These are phyloP conservation scores for Empidonax alnorum DNA, from an alignment of 2,113 vertebrate species.

Conservation along the genomic window DNA sequence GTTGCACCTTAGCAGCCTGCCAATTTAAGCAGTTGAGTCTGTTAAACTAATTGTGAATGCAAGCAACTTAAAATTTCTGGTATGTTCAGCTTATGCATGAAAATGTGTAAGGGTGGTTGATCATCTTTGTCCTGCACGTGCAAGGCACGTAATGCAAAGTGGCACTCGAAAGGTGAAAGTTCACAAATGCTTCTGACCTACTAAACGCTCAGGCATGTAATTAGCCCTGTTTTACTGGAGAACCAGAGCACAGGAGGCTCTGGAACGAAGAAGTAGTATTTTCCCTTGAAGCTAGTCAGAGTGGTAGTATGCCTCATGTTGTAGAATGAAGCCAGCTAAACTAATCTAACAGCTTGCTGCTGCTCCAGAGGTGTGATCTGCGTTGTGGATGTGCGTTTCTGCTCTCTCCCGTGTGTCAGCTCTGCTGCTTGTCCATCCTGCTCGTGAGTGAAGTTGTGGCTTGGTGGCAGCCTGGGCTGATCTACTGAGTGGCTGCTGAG, in stretches of 20 bases:
- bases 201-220: neutral
- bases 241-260: neutral
- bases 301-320: neutral
- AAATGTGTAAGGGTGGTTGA: neutral
- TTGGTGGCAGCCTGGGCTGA: neutral
- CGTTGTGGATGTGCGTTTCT: neutral
- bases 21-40: neutral
- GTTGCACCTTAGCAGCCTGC: neutral
- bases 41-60: neutral
- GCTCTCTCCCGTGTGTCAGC: neutral
- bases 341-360: neutral
- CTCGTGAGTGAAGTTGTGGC: neutral
- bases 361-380: neutral
- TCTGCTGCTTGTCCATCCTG: neutral
- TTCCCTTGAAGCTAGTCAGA: neutral
- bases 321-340: neutral
- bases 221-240: neutral
- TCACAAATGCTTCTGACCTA: neutral
- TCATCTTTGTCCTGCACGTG: slow-evolving; percentile 6
- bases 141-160: neutral
- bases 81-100: neutral
- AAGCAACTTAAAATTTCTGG: neutral
- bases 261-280: neutral
- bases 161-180: slow-evolving; percentile 9
- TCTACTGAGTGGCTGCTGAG: neutral